These are phyloP conservation scores for Thermophis baileyi DNA, from an alignment of 2,113 vertebrate species.

Conservation along the genomic window DNA sequence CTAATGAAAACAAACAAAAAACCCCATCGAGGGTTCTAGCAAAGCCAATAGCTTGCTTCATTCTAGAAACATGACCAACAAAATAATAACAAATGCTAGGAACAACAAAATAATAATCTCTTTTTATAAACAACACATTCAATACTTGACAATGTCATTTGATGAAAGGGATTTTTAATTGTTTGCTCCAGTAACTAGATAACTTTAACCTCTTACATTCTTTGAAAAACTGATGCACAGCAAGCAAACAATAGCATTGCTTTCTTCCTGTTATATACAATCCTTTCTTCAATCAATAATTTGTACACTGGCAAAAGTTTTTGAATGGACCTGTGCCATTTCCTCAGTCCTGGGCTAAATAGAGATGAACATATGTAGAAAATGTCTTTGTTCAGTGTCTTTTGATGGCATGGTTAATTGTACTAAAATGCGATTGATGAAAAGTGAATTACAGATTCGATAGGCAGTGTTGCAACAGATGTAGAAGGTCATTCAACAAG, in stretches of 20 bases:
- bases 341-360: conserved; percentile 53
- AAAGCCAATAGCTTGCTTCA: not conserved
- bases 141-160: not conserved
- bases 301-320: conserved; percentile 63
- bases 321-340: conserved; percentile 62
- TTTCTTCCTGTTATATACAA: conserved; percentile 46
- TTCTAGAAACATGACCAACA: not conserved
- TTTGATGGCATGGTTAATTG: conserved; percentile 60
- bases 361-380: conserved; percentile 60
- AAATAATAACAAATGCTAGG: not conserved
- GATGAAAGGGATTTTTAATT: conserved; percentile 9
- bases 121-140: not conserved
- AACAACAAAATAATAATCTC: not conserved
- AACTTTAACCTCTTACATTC: conserved; percentile 31
- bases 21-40: not conserved
- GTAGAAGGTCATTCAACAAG: conserved; percentile 63
- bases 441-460: conserved; percentile 56
- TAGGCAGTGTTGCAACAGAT: conserved; percentile 56
- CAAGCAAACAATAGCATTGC: conserved; percentile 41
- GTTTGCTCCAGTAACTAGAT: conserved; percentile 31
- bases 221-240: conserved; percentile 20
- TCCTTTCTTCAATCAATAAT: conserved; percentile 59
- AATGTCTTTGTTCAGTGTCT: conserved; percentile 56
- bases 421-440: conserved; percentile 60
- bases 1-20: not conserved